Base-by-base conservation (phyloP, 2,888 invertebrate genomes). In the Strigamia maritima region DNA sequence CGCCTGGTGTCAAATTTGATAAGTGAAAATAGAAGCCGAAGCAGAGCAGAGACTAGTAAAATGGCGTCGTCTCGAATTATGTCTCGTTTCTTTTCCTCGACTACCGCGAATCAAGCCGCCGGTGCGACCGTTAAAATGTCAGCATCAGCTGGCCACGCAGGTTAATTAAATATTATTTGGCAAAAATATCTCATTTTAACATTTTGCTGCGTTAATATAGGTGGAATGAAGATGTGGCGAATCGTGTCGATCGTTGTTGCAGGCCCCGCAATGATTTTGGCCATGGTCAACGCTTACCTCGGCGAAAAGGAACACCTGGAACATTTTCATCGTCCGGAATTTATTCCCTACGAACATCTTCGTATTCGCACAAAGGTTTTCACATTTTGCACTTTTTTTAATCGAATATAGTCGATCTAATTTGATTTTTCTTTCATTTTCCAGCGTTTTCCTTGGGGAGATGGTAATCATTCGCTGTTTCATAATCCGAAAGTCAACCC, bases 401-500 rank as follows among this genome's bases (percentile, higher is more conserved):
- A 31, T 7, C 7, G 7, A 31, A 31, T 4, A 31, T 31, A 31
- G 7, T n/a, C n/a, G n/a, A n/a, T n/a, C n/a, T n/a, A n/a, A n/a
- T n/a, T n/a, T n/a, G n/a, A 16, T 82, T 80, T 16, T 26, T 76
- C 6, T 80, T 88, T 88, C 60, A 24, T 78, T 8, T 80, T 80
- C 14, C 88, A 92, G 91, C 90, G 92, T 82, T 96, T 95, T 89
- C 96, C 96, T 79, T 97, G 96, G 96, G 95, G 95, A 83, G 95
- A 96, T 84, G 97, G 97, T 81, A 92, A 92, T 86, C 92, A 92
- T 85, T 89, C 91, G 8, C 88, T 97, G 81, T 94, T 97, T 90
- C 95, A 96, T 89, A 95, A 95, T 87, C 91, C 92, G 78, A 90
- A 92, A 82, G 86, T 88, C 81, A 95, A 95, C 83, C 88, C 95